phyloP scores from a whole-genome alignment of 2,797 vertebrate species.

The Varecia variegata region DNA sequence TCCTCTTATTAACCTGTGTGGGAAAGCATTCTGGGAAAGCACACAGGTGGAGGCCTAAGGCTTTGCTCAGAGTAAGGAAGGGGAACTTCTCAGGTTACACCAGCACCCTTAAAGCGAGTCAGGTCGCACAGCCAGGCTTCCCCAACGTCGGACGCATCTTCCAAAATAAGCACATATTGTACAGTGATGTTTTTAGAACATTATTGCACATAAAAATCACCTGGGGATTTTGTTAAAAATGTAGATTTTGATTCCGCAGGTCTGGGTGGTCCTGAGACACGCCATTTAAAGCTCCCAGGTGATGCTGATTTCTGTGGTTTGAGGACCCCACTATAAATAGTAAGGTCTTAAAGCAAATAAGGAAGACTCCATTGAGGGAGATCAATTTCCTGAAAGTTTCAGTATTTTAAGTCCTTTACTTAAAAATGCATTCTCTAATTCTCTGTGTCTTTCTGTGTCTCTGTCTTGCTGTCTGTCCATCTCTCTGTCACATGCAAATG shows the following conservation, averaged over 20 bases:
- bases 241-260: background rate
- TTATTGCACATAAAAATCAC: background rate
- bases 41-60: background rate
- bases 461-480: background rate
- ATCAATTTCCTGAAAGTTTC: background rate
- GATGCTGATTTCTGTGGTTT: background rate
- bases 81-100: background rate
- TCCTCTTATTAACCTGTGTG: background rate
- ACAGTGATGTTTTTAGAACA: background rate
- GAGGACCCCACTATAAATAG: background rate
- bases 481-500: fast-evolving
- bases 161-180: background rate
- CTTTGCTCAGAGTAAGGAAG: background rate
- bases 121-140: background rate
- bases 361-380: background rate
- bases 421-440: background rate
- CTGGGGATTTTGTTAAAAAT: background rate
- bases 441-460: background rate
- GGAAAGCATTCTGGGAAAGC: background rate
- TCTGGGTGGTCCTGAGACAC: background rate
- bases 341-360: background rate
- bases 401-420: background rate
- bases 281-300: background rate
- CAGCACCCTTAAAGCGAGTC: background rate
- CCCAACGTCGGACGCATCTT: background rate